These are phyloP conservation scores for Scaptomyza polygonia DNA, from an alignment of 2,888 invertebrate species.

Conservation along the genomic window DNA sequence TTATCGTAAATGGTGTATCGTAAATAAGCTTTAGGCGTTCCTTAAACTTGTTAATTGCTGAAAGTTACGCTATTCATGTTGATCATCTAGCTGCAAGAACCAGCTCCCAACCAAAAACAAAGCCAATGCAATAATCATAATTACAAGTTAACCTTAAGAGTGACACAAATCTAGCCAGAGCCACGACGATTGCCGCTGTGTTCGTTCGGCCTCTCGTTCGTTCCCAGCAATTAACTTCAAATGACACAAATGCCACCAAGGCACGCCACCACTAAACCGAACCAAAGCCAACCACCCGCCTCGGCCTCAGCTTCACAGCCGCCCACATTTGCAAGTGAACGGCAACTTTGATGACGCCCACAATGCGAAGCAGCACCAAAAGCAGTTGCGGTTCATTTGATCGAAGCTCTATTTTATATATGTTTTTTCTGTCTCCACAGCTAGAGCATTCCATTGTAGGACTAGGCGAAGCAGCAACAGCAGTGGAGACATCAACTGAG, in stretches of 20 bases:
- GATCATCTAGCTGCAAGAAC: constrained; percentile 41
- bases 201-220: constrained; percentile 56
- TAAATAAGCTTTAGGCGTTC: constrained; percentile 51
- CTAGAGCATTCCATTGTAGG: constrained; percentile 70
- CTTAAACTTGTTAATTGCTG: constrained; percentile 35
- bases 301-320: constrained; percentile 28
- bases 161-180: constrained; percentile 71
- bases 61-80: constrained; percentile 24
- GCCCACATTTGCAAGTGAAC: constrained; percentile 74
- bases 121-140: constrained; percentile 69
- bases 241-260: constrained; percentile 79
- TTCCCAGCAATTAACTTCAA: constrained; percentile 79
- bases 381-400: constrained; percentile 72
- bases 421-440: constrained; percentile 16
- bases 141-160: constrained; percentile 79
- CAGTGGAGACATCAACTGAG: constrained; percentile 13
- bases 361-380: constrained; percentile 45
- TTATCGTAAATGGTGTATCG: constrained; percentile 27
- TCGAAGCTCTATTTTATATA: constrained; percentile 51
- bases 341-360: constrained; percentile 77
- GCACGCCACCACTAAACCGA: constrained; percentile 57
- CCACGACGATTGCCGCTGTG: constrained; percentile 7
- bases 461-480: constrained; percentile 36
- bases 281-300: constrained; percentile 45
- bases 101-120: constrained; percentile 51